Conservation (phyloP, 2,888 invertebrate genomes). For the Scaptodrosophila latifasciaeformis region DNA sequence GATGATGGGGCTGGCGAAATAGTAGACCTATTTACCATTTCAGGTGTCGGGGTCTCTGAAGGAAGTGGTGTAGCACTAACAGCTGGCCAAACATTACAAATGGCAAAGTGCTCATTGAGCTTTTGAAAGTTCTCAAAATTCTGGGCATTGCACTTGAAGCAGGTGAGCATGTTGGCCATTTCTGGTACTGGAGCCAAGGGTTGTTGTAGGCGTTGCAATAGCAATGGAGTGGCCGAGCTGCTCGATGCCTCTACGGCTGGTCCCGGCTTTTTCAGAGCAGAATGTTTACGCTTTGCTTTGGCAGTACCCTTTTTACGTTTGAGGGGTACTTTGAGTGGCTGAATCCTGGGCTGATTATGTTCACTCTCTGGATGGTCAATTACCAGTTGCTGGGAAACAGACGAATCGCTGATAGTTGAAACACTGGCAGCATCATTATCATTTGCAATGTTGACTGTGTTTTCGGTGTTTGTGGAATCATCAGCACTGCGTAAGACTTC, state of each 20-base stretch:
- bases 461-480: constrained; percentile 1
- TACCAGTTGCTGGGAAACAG: constrained; percentile 71
- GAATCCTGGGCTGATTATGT: constrained; percentile 33
- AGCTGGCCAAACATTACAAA: constrained; percentile 74
- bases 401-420: constrained; percentile 54
- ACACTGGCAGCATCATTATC: not conserved
- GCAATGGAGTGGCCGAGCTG: constrained; percentile 23
- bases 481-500: not conserved
- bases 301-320: constrained; percentile 31
- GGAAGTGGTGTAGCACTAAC: constrained; percentile 1
- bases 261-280: not conserved
- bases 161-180: constrained; percentile 62
- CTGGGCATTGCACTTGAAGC: constrained; percentile 83
- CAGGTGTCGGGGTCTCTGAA: constrained; percentile 61
- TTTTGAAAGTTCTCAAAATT: constrained; percentile 81
- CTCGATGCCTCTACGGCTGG: not conserved
- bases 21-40: not conserved
- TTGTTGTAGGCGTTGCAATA: constrained; percentile 49
- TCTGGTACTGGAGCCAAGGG: constrained; percentile 7
- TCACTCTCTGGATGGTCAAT: constrained; percentile 72
- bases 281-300: not conserved
- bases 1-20: not conserved
- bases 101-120: constrained; percentile 82
- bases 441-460: not conserved
- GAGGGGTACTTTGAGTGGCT: constrained; percentile 33